These are phyloP conservation scores for Drosophila lacteicornis DNA, from an alignment of 1,140 invertebrate genomes.

Conservation along the genomic window DNA sequence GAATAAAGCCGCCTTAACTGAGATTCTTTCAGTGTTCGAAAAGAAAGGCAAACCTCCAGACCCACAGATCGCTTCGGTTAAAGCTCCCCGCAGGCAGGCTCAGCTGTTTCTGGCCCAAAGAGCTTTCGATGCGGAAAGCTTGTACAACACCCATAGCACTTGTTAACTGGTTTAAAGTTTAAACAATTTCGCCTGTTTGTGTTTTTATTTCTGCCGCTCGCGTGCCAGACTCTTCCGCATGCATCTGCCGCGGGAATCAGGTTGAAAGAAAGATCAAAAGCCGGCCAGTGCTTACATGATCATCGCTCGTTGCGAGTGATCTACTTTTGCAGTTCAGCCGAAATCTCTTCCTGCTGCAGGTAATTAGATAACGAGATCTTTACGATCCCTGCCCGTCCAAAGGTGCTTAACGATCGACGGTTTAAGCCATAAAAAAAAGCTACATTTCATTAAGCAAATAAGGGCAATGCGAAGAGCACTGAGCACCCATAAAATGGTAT, in stretches of 20 bases:
- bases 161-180: slow-evolving; percentile 52
- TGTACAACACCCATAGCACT: slow-evolving; percentile 15
- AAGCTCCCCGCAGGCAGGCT: slow-evolving; percentile 16
- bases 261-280: slow-evolving; percentile 39
- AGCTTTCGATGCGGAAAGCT: slow-evolving; percentile 25
- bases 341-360: slow-evolving; percentile 19
- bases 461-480: slow-evolving; percentile 32
- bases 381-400: slow-evolving; percentile 16
- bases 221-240: slow-evolving; percentile 36
- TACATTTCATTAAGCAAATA: slow-evolving; percentile 45
- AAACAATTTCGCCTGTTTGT: slow-evolving; percentile 31
- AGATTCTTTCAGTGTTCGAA: slow-evolving; percentile 14
- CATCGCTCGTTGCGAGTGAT: slow-evolving; percentile 15
- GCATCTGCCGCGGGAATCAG: slow-evolving; percentile 19
- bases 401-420: slow-evolving; percentile 32
- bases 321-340: slow-evolving; percentile 15
- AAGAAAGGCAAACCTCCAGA: slow-evolving; percentile 8
- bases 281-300: slow-evolving; percentile 2
- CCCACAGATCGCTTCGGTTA: slow-evolving; percentile 1
- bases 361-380: slow-evolving; percentile 47
- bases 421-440: slow-evolving; percentile 38
- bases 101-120: slow-evolving; percentile 26
- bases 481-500: slow-evolving; percentile 13
- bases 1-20: too few relatives aligned
- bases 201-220: slow-evolving; percentile 15